Percentiles rank a stretch among this genome's conserved stretches.
Conservation (phyloP, 2,113 vertebrate species). For the Numenius arquata region DNA sequence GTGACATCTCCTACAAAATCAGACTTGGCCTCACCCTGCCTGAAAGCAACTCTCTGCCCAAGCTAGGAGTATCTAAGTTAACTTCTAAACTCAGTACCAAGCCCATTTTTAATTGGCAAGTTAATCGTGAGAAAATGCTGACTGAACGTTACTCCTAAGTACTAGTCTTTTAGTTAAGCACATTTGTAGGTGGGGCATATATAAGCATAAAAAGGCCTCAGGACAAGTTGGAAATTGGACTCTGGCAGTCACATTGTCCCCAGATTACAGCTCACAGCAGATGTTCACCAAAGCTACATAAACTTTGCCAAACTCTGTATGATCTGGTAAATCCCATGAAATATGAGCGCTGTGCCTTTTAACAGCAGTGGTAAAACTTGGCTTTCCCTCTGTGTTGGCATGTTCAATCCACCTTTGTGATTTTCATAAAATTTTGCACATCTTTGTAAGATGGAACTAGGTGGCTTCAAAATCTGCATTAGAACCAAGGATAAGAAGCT, state of each 20-base stretch:
- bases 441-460: background rate
- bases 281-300: background rate
- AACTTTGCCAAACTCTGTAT: background rate
- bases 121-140: conserved; percentile 71
- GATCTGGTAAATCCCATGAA: background rate
- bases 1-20: conserved; percentile 53
- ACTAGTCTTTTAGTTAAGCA: conserved; percentile 38
- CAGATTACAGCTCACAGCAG: background rate
- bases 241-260: conserved; percentile 42
- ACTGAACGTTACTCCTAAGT: conserved; percentile 34
- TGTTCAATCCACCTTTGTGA: background rate
- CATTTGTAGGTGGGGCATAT: conserved; percentile 35
- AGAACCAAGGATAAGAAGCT: background rate
- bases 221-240: conserved; percentile 28
- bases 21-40: conserved; percentile 63
- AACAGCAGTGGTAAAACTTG: background rate
- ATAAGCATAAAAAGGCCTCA: background rate
- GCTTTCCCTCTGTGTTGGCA: background rate
- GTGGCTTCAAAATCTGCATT: background rate
- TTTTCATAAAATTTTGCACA: background rate
- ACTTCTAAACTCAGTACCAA: conserved; percentile 69
- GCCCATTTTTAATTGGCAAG: conserved; percentile 63
- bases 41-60: conserved; percentile 64
- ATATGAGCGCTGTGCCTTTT: background rate
- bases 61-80: conserved; percentile 66